Evolutionary conservation across 2,888 invertebrate species (phyloP).

Genomic region (Drosophila sordidula): DNA sequence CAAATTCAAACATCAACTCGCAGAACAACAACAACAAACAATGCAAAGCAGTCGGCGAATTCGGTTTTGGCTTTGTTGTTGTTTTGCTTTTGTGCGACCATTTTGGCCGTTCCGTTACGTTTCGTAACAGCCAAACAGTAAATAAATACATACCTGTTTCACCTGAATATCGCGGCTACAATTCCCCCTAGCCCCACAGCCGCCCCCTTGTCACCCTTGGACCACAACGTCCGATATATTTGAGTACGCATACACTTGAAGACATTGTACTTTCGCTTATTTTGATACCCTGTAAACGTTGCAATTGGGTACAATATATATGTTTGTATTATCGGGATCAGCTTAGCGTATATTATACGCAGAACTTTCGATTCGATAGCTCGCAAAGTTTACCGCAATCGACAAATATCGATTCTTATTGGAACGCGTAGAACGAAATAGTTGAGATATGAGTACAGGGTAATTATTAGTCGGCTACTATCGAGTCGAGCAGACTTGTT

Average conservation of each 20-base stretch:
- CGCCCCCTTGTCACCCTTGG: not conserved
- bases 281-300: not conserved
- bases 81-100: constrained; percentile 24
- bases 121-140: constrained; percentile 66
- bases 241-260: constrained; percentile 15
- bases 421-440: too few species aligned
- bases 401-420: too few species aligned
- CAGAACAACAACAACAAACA: constrained; percentile 22
- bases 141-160: constrained; percentile 63
- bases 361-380: too few species aligned
- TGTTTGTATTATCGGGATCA: too few species aligned
- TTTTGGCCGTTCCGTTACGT: constrained; percentile 45
- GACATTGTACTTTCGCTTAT: constrained; percentile 11
- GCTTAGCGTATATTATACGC: too few species aligned
- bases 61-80: constrained; percentile 22
- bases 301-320: not conserved
- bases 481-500: too few species aligned
- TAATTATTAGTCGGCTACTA: too few species aligned
- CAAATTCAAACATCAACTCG: constrained; percentile 4
- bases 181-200: constrained; percentile 1
- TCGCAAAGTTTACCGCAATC: too few species aligned
- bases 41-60: constrained; percentile 36
- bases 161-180: constrained; percentile 23
- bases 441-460: too few species aligned
- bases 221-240: constrained; percentile 7